Evolutionary conservation across 2,797 vertebrate genomes (phyloP).

Genomic region (Harpagifer antarcticus): DNA sequence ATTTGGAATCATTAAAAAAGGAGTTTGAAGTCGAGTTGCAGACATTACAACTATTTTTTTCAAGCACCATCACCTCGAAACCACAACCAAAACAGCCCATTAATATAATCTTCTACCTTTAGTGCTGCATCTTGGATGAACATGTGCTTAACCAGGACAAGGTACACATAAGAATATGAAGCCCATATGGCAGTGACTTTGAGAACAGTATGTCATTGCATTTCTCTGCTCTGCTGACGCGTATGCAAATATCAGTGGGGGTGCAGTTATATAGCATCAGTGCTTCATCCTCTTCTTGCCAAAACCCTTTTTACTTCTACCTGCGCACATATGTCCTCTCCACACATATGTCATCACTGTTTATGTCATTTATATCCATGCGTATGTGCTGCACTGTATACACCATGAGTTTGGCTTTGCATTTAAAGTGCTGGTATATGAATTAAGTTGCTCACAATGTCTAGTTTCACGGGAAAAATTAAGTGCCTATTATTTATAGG

Average conservation of each 20-base stretch:
- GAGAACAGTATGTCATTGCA: background rate
- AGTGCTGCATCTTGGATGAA: background rate
- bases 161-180: background rate
- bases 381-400: background rate
- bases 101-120: background rate
- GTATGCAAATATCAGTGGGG: conserved; percentile 46
- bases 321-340: conserved; percentile 1
- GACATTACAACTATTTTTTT: background rate
- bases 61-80: background rate
- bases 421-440: too few species aligned
- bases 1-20: background rate
- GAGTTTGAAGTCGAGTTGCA: background rate
- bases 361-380: conserved; percentile 56
- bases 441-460: too few species aligned
- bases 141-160: background rate
- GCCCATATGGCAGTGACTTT: background rate
- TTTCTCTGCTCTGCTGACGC: background rate
- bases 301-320: conserved; percentile 33
- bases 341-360: conserved; percentile 48
- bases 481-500: too few species aligned
- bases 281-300: conserved; percentile 49
- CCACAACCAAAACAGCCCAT: background rate
- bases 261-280: conserved; percentile 68
- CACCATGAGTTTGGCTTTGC: background rate
- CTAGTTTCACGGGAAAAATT: too few species aligned